These are phyloP conservation scores for Iguana delicatissima DNA, from an alignment of 2,797 vertebrate species.

Conservation along the genomic window DNA sequence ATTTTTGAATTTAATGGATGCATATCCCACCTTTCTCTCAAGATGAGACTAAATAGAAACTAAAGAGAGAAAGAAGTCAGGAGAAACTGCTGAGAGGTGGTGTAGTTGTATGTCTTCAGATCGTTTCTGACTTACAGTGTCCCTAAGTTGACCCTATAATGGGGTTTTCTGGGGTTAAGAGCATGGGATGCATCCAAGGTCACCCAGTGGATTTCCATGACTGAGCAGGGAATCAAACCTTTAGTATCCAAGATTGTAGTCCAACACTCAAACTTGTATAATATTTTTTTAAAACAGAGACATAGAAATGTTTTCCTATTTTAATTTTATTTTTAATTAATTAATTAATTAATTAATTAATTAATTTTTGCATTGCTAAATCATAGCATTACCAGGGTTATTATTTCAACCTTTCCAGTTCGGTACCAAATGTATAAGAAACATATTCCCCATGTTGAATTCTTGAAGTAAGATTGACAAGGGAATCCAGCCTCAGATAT, in stretches of 20 bases:
- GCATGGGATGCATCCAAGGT: no score
- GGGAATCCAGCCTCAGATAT: background rate
- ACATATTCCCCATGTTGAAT: background rate
- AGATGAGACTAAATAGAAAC: background rate
- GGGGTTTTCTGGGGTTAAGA: no score
- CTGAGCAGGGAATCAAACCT: no score
- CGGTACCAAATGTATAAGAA: background rate
- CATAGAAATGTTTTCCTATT: background rate
- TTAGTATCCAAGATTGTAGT: no score
- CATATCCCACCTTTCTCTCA: no score
- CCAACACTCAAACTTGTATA: background rate
- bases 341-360: no score
- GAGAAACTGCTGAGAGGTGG: background rate
- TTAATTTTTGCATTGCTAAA: background rate
- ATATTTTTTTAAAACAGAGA: background rate
- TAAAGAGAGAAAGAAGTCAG: background rate
- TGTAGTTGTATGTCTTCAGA: no score
- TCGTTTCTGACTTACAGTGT: no score
- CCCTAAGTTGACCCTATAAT: no score
- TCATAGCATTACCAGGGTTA: background rate
- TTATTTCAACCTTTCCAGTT: background rate
- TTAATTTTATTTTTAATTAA: no score
- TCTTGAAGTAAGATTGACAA: background rate
- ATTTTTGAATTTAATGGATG: no score
- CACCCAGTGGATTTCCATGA: no score